phyloP scores from a whole-genome alignment of 2,797 vertebrate species.

The Buceros bicornis region DNA sequence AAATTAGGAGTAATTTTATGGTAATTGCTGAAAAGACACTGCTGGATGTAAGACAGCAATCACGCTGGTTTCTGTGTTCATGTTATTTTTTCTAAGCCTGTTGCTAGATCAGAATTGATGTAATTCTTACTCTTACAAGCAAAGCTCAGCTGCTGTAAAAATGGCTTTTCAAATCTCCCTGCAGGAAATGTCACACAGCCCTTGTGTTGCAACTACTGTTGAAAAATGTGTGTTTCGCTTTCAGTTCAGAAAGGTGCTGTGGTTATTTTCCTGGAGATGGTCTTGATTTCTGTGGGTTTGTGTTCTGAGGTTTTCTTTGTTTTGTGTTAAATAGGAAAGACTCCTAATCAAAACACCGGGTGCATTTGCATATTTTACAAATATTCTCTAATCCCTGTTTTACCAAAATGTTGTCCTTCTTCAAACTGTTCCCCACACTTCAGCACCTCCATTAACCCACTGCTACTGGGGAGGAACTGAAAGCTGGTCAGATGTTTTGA shows the following conservation, averaged over 20 bases:
- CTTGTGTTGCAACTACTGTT: neutral
- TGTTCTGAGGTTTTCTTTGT: neutral
- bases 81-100: slow-evolving; percentile 13
- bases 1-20: slow-evolving; percentile 5
- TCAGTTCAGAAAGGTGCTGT: neutral
- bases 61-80: neutral
- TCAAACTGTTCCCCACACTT: neutral
- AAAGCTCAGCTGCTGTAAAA: slow-evolving; percentile 40
- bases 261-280: neutral
- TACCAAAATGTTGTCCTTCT: neutral
- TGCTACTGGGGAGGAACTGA: neutral
- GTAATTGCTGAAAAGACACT: neutral
- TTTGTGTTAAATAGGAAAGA: neutral
- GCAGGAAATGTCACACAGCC: slow-evolving; percentile 28
- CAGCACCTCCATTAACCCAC: neutral
- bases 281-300: neutral
- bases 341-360: neutral
- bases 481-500: neutral
- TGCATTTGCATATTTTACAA: neutral
- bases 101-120: slow-evolving; percentile 52
- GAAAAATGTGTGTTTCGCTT: neutral
- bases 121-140: slow-evolving; percentile 36
- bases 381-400: neutral
- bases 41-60: neutral
- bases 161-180: slow-evolving; percentile 39